Evolutionary conservation across 1,140 invertebrate species (phyloP).

Genomic region (Drosophila athabasca): DNA sequence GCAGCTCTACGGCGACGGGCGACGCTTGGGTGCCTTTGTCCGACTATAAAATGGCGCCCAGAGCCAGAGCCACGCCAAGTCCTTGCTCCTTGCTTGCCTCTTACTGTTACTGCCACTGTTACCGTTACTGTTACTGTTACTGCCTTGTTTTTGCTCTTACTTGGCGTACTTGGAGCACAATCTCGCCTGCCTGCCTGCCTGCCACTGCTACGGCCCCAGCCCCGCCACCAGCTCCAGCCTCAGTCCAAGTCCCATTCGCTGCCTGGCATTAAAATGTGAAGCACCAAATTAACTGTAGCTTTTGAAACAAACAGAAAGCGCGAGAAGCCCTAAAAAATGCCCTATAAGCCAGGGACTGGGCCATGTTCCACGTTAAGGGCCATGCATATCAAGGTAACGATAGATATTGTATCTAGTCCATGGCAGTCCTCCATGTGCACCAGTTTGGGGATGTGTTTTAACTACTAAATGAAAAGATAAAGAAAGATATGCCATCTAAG

Average conservation of each 20-base stretch:
- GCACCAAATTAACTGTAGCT: constrained; percentile 81
- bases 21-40: constrained; percentile 55
- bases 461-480: no score
- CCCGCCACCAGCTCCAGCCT: no score
- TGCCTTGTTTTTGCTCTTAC: constrained; percentile 49
- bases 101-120: constrained; percentile 46
- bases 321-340: constrained; percentile 65
- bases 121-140: constrained; percentile 52
- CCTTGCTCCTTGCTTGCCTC: constrained; percentile 61
- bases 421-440: no score
- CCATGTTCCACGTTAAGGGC: no score
- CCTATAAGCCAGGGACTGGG: constrained; percentile 31
- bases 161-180: no score
- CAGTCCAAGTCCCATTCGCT: not conserved
- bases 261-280: constrained; percentile 76
- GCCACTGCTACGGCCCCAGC: constrained; percentile 20
- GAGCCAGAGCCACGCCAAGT: constrained; percentile 32
- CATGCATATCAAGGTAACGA: no score
- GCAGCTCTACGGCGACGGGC: constrained; percentile 39
- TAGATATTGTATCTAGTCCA: no score
- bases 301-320: constrained; percentile 56
- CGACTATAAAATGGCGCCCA: constrained; percentile 74
- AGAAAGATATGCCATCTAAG: no score
- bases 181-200: no score
- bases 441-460: no score